A percentile compares a stretch with the other conserved stretches of the same genome.
phyloP scores from a whole-genome alignment of 2,113 vertebrate species.

The Corythaeola cristata region DNA sequence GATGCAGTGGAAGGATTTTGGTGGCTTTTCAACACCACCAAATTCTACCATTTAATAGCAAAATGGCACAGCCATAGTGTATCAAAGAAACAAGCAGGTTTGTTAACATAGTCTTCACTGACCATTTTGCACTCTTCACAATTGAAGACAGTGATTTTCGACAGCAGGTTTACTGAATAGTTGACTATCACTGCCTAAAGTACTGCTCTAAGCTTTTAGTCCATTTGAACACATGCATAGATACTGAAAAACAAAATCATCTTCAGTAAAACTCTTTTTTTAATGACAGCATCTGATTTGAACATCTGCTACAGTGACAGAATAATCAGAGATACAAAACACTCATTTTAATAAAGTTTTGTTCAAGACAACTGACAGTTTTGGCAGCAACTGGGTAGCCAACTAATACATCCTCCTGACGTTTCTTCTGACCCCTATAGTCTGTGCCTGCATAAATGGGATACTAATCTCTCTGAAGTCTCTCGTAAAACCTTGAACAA shows the following conservation, averaged over 20 bases:
- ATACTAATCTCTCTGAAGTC: background rate
- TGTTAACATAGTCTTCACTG: background rate
- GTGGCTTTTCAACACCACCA: background rate
- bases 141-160: background rate
- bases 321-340: background rate
- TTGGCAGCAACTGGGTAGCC: background rate
- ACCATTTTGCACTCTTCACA: background rate
- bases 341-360: slow-evolving; percentile 9
- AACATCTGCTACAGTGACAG: background rate
- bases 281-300: background rate
- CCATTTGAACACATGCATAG: background rate
- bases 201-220: background rate
- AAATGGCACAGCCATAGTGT: background rate
- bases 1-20: background rate
- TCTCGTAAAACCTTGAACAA: background rate
- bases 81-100: background rate
- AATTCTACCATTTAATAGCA: background rate
- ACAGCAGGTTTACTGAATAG: background rate
- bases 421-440: background rate
- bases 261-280: background rate
- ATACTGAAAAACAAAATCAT: background rate
- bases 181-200: background rate
- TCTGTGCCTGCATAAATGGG: background rate
- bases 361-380: background rate
- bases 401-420: background rate